Evolutionary conservation across 2,113 vertebrate species (phyloP).

Genomic region (Cromileptes altivelis): DNA sequence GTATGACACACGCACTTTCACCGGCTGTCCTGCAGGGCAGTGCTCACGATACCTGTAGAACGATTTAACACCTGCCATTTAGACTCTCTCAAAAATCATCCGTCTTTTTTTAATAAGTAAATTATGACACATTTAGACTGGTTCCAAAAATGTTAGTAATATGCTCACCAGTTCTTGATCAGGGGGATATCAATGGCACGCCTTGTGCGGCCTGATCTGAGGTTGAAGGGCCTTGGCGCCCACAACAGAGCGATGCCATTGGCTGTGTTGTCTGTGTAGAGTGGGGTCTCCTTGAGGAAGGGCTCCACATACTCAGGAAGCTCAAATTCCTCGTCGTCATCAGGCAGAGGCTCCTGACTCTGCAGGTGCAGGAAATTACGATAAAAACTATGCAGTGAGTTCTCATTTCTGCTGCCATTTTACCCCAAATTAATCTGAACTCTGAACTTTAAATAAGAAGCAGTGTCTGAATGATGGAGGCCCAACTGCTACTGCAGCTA

Average conservation of each 20-base stretch:
- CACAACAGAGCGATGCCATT: constrained; percentile 98
- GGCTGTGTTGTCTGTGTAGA: constrained; percentile 97
- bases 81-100: not conserved
- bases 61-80: not conserved
- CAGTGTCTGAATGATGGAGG: constrained; percentile 48
- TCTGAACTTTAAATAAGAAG: not conserved
- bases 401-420: not conserved
- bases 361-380: constrained; percentile 52
- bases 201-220: constrained; percentile 96
- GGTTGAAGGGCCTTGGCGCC: constrained; percentile 97
- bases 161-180: constrained; percentile 96
- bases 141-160: not conserved
- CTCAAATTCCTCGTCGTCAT: constrained; percentile 99
- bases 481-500: constrained; percentile 64
- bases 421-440: not conserved
- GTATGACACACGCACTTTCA: constrained; percentile 98
- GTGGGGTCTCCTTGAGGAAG: constrained; percentile 96
- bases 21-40: constrained; percentile 97
- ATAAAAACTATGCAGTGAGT: not conserved
- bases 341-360: constrained; percentile 97
- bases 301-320: constrained; percentile 97
- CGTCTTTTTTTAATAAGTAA: not conserved
- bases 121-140: not conserved
- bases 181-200: constrained; percentile 97
- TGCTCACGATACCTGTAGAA: constrained; percentile 95